Base-by-base conservation (phyloP, 2,888 invertebrate species). In the Timema podura region DNA sequence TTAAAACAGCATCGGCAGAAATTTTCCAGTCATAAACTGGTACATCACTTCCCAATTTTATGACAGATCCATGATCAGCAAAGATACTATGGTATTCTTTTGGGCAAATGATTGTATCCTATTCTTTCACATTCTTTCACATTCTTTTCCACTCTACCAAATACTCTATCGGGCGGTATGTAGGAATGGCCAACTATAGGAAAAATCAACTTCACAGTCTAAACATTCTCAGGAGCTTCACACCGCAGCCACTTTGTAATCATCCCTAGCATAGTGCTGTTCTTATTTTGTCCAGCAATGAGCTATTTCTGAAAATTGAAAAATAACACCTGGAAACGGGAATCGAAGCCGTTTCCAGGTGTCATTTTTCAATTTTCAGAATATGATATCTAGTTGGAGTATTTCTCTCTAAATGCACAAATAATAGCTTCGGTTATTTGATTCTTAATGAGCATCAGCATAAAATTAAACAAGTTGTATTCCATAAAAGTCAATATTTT, bases 71-170 rank as follows among this genome's bases (percentile, higher is more conserved):
- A 54, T 15, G 16, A 54, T 54, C 16, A 54, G 6, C 11, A 54
- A 54, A 54, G n/a, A 54, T 54, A n/a, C n/a, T n/a, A n/a, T n/a
- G n/a, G n/a, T 54, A 54, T 54, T 54, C 6, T 16, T 54, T 16
- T 54, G n/a, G 6, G n/a, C 15, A 5, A 13, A 54, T 16, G n/a
- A 11, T 5, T 15, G n/a, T 54, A 54, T 54, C 54, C 54, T n/a
- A n/a, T n/a, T n/a, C n/a, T n/a, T n/a, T n/a, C n/a, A n/a, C 16
- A 15, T 16, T 54, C 16, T 8, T 16, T n/a, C 16, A 54, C 16
- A 9, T 15, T 54, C n/a, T 54, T 54, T 16, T 54, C 6, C 15
- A 6, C 16, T 11, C 54, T 54, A 16, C 6, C 54, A 3, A 54
- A 54, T 54, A 54, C 54, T 8, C 54, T 9, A 54, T 54, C 54